Conservation (phyloP, 2,797 vertebrate genomes). For the Sebastiscus albofasciatus region DNA sequence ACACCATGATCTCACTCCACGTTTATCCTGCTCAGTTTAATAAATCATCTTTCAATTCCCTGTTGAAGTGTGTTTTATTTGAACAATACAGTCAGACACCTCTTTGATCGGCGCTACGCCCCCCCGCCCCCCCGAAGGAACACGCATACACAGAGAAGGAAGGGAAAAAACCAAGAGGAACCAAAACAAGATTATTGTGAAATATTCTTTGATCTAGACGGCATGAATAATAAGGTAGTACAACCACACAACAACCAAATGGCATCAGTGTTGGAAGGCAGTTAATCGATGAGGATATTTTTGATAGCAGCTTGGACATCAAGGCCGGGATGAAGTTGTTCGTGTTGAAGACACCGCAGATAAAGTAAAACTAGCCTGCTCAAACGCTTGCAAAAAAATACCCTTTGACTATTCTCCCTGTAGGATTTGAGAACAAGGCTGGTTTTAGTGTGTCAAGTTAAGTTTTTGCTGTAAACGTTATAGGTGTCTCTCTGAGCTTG, state of each 20-base stretch:
- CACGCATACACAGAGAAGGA: not conserved
- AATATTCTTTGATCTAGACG: conserved; percentile 57
- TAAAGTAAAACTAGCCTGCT: not conserved
- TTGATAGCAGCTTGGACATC: not conserved
- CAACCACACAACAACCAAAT: conserved; percentile 9
- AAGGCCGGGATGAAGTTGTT: not conserved
- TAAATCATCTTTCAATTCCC: conserved; percentile 51
- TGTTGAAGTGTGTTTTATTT: conserved; percentile 39
- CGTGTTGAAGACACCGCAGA: not conserved
- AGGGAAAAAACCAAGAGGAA: conserved; percentile 20
- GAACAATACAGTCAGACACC: conserved; percentile 34
- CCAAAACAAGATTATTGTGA: conserved; percentile 51
- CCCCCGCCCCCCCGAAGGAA: not conserved
- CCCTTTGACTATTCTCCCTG: conserved; percentile 2
- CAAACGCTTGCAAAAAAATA: not conserved
- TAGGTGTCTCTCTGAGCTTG: not conserved
- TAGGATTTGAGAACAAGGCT: not conserved
- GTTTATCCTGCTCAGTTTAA: conserved; percentile 32
- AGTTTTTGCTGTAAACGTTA: not conserved
- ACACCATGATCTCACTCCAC: not conserved
- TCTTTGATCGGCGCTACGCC: conserved; percentile 50
- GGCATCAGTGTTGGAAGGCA: not conserved
- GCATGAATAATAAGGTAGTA: conserved; percentile 46
- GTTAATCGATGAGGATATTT: conserved; percentile 1
- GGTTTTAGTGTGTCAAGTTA: not conserved